A percentile compares a stretch with the other conserved stretches of the same genome.
Evolutionary conservation across 2,113 vertebrate species (phyloP).

Genomic region (Crotalus helleri): DNA sequence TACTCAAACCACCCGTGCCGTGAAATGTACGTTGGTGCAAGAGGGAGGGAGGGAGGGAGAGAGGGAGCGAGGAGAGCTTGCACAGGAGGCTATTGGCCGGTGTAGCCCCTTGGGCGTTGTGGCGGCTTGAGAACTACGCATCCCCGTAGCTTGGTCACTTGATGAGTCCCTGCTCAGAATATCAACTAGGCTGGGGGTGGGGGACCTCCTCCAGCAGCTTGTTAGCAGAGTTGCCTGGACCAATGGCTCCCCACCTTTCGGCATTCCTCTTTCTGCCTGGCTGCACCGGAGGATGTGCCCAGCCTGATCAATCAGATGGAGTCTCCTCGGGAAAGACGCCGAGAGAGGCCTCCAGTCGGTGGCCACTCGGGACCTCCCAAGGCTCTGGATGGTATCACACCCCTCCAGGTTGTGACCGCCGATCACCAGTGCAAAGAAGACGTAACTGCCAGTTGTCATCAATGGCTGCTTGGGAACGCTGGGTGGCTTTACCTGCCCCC

Average conservation of each 20-base stretch:
- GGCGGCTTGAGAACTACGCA: background rate
- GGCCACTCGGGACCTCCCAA: background rate
- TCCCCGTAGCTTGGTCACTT: conserved; percentile 3
- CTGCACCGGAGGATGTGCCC: conserved; percentile 21
- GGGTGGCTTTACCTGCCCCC: background rate
- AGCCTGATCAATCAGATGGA: background rate
- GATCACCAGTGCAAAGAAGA: background rate
- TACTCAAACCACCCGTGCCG: background rate
- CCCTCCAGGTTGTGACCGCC: background rate
- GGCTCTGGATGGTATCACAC: background rate
- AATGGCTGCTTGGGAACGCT: background rate
- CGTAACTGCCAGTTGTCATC: background rate
- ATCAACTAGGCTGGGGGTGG: conserved; percentile 11
- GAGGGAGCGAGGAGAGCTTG: background rate
- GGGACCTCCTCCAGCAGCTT: background rate
- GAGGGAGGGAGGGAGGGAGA: background rate
- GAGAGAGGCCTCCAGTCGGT: background rate
- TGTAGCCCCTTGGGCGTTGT: background rate
- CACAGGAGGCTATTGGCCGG: background rate
- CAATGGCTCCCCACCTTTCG: background rate
- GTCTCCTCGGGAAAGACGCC: background rate
- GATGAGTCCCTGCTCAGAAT: conserved; percentile 13
- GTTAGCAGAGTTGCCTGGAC: background rate
- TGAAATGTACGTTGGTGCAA: background rate
- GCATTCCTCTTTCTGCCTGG: conserved; percentile 19